Evolutionary conservation across 2,888 invertebrate species (phyloP).

Genomic region (Microctonus hyperodae): DNA sequence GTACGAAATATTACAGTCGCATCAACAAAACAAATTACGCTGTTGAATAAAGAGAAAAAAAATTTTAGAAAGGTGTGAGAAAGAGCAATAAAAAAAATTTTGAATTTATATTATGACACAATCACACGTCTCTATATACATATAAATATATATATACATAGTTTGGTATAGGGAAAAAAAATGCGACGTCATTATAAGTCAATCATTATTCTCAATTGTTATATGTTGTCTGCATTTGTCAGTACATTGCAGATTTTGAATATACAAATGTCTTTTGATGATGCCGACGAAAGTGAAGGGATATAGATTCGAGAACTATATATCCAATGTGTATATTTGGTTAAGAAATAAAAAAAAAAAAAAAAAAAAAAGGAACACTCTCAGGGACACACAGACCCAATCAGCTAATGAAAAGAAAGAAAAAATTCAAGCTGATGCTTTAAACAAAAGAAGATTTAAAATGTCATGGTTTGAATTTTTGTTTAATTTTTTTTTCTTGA

Average conservation of each 20-base stretch:
- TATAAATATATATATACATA: background rate
- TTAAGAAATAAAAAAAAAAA: background rate
- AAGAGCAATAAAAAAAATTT: background rate
- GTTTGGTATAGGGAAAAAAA: conserved; percentile 8
- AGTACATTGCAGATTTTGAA: conserved; percentile 1
- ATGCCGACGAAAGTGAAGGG: background rate
- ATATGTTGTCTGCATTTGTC: background rate
- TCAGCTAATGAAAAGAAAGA: background rate
- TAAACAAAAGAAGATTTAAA: background rate
- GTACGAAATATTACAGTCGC: background rate
- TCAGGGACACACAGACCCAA: background rate
- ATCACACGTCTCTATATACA: too few relatives aligned
- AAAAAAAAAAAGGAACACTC: background rate
- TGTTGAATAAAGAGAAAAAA: background rate
- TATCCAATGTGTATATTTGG: background rate
- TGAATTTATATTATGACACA: background rate
- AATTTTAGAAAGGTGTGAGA: background rate
- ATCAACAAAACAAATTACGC: background rate
- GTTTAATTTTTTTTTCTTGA: background rate
- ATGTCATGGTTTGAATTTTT: background rate
- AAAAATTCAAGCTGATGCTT: background rate
- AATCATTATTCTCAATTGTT: conserved; percentile 15
- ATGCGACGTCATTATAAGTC: conserved; percentile 22
- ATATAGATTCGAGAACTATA: background rate
- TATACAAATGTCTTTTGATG: background rate